Evolutionary conservation across 1,140 invertebrate genomes (phyloP).

Genomic region (Brachionus angularis): DNA sequence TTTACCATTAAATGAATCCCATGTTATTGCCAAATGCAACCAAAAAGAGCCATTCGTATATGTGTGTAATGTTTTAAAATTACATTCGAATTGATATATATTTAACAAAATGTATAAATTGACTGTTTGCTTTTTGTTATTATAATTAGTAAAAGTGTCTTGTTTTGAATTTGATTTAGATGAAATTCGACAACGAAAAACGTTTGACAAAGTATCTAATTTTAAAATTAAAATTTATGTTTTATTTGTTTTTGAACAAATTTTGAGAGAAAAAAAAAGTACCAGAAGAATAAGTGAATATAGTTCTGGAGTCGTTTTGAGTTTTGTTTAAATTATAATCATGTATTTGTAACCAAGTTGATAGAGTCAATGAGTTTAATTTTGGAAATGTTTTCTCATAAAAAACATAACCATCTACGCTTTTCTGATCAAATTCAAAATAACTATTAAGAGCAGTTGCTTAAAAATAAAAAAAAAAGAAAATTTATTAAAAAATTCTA

Average conservation of each 20-base stretch:
- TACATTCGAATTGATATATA: conserved; percentile 11
- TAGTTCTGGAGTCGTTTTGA: conserved; percentile 48
- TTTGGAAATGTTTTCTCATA: conserved; percentile 53
- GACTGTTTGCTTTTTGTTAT: neutral
- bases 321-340: conserved; percentile 36
- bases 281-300: conserved; percentile 45
- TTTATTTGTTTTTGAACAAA: neutral
- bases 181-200: conserved; percentile 43
- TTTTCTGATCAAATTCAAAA: conserved; percentile 50
- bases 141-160: too few species aligned
- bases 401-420: conserved; percentile 52
- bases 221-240: neutral
- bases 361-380: conserved; percentile 51
- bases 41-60: conserved; percentile 2
- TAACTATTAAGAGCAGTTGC: conserved; percentile 55
- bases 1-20: neutral
- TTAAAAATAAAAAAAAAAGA: conserved; percentile 45
- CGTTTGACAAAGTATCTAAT: conserved; percentile 48
- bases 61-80: conserved; percentile 4
- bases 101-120: conserved; percentile 1
- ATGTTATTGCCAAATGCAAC: conserved; percentile 39
- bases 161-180: neutral
- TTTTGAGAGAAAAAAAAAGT: conserved; percentile 44
- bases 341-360: conserved; percentile 52
- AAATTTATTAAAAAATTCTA: neutral